These are phyloP conservation scores for Drosophila paracracens DNA, from an alignment of 2,888 invertebrate genomes.

Conservation along the genomic window DNA sequence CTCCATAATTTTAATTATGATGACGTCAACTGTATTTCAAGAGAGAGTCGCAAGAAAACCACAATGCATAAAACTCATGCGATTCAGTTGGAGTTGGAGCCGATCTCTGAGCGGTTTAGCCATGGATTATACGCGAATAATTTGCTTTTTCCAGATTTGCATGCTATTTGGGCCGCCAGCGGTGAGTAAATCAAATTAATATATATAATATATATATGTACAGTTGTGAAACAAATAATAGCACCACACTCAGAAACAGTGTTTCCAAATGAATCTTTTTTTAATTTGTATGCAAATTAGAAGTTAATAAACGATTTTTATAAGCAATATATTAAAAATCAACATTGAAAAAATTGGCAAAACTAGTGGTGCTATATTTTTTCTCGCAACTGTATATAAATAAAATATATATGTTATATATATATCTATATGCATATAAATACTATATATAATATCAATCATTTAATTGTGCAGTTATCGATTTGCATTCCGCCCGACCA, in stretches of 20 bases:
- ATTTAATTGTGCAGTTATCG: constrained; percentile 35
- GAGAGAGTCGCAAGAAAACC: constrained; percentile 25
- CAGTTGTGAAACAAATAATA: background rate
- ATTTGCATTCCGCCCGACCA: constrained; percentile 68
- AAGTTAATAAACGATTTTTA: background rate
- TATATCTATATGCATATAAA: background rate
- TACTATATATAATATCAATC: background rate
- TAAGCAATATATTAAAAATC: background rate
- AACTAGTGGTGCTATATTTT: background rate
- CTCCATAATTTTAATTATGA: constrained; percentile 59
- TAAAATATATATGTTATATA: background rate
- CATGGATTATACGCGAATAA: constrained; percentile 35
- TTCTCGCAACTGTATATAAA: background rate
- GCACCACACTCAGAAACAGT: background rate
- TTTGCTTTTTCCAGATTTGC: constrained; percentile 13
- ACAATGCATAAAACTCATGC: constrained; percentile 22
- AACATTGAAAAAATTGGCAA: background rate
- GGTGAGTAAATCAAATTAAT: constrained; percentile 36
- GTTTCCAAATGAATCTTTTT: background rate
- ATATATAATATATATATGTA: background rate
- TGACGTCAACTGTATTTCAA: constrained; percentile 66
- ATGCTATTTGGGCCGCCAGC: constrained; percentile 21
- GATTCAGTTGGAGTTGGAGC: constrained; percentile 49
- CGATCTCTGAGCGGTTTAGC: constrained; percentile 55
- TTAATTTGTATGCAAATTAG: background rate